These are phyloP conservation scores for Catalaphyllia jardinei DNA, from an alignment of 64 coral and sea anemone genomes.

Conservation along the genomic window DNA sequence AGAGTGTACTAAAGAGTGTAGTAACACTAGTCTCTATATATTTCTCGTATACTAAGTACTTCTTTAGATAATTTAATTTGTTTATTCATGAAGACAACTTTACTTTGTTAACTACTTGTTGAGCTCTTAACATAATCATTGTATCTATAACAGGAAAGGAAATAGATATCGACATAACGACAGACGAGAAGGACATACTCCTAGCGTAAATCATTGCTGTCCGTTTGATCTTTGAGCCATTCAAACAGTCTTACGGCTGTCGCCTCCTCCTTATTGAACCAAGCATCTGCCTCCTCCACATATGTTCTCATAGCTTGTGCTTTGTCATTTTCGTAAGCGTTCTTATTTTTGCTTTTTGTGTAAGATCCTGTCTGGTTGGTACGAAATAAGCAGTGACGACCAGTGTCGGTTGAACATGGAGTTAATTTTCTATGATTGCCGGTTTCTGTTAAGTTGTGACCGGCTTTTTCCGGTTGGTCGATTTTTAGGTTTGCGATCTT, in stretches of 20 bases:
- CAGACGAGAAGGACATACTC: neutral
- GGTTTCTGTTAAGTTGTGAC: neutral
- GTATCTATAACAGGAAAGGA: too few relatives aligned
- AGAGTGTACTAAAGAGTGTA: too few relatives aligned
- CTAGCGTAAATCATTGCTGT: neutral
- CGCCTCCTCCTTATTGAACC: neutral
- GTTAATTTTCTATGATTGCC: neutral
- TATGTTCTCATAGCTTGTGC: neutral
- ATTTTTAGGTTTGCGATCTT: neutral
- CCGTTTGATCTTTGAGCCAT: conserved; percentile 15
- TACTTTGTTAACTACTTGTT: too few relatives aligned
- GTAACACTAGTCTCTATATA: too few relatives aligned
- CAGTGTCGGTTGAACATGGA: neutral
- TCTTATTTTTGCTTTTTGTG: neutral
- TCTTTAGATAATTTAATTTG: too few relatives aligned
- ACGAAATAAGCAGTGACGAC: neutral
- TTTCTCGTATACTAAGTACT: too few relatives aligned
- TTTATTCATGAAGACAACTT: neutral
- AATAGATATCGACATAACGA: too few relatives aligned
- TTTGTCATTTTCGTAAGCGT: neutral
- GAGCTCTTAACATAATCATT: too few relatives aligned
- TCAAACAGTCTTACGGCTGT: conserved; percentile 10
- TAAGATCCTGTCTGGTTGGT: neutral
- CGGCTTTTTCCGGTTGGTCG: neutral
- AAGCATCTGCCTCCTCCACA: neutral